These are phyloP conservation scores for Ceratitis capitata DNA, from an alignment of 1,140 invertebrate species.

Conservation along the genomic window DNA sequence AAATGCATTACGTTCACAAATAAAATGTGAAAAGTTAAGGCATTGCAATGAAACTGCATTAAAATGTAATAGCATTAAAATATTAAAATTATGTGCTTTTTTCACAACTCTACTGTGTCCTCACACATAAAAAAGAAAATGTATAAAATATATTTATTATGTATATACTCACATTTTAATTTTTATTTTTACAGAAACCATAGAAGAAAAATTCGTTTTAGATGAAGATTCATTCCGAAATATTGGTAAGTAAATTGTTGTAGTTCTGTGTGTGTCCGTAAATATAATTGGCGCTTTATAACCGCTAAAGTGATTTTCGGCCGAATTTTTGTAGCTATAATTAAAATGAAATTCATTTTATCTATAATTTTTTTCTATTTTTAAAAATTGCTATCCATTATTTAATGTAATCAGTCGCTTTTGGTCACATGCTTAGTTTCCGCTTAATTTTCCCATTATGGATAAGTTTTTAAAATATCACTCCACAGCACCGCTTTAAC, in stretches of 20 bases:
- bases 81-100: too few relatives aligned
- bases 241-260: neutral
- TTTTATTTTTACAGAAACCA: constrained; percentile 18
- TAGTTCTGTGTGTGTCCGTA: neutral
- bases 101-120: neutral
- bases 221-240: constrained; percentile 9
- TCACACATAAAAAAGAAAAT: neutral
- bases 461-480: neutral
- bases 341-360: too few relatives aligned
- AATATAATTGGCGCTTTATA: too few relatives aligned
- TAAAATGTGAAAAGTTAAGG: too few relatives aligned
- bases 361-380: neutral
- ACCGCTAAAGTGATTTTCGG: too few relatives aligned
- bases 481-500: neutral
- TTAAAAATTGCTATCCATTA: neutral
- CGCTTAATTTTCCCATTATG: neutral
- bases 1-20: too few relatives aligned
- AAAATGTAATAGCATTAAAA: too few relatives aligned
- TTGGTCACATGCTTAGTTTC: neutral
- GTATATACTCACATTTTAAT: too few relatives aligned
- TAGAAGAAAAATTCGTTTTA: constrained; percentile 28
- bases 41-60: too few relatives aligned
- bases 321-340: too few relatives aligned
- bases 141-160: neutral
- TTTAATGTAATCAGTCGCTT: neutral